Conservation (phyloP, 2,888 invertebrate species). For the Operophtera brumata region DNA sequence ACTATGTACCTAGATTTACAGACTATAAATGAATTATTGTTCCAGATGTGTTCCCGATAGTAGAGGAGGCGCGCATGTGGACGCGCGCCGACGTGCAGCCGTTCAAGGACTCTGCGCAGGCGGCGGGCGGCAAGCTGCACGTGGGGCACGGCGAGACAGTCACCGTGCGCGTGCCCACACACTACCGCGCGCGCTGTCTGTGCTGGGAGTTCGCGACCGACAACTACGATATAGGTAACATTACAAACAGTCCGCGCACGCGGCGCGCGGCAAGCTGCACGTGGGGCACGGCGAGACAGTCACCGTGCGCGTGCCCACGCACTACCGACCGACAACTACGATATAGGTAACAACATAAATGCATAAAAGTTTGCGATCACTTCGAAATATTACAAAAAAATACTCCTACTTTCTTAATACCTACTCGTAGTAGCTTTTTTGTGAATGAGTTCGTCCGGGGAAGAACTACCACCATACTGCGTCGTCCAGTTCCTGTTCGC, state of each 20-base stretch:
- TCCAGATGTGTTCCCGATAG: conserved; percentile 65
- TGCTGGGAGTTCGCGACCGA: conserved; percentile 99
- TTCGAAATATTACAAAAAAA: no score
- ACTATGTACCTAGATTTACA: no score
- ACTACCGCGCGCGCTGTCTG: conserved; percentile 93
- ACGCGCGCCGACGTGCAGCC: conserved; percentile 91
- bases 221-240: conserved; percentile 93
- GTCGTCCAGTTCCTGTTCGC: no score
- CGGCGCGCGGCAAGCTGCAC: conserved; percentile 90
- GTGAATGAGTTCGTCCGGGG: no score
- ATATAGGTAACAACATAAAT: conserved; percentile 52
- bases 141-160: conserved; percentile 98
- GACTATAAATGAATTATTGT: no score
- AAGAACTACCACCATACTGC: no score
- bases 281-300: conserved; percentile 98
- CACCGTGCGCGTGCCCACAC: conserved; percentile 98
- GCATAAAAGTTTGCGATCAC: no score
- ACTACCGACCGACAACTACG: conserved; percentile 97
- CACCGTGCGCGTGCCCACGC: conserved; percentile 98
- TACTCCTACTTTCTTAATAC: no score
- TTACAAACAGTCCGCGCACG: conserved; percentile 89
- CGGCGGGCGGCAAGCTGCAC: conserved; percentile 90
- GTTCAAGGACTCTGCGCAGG: conserved; percentile 94
- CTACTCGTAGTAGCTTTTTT: no score
- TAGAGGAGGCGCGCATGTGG: conserved; percentile 96